Percentiles rank a stretch among this genome's conserved stretches.
These are phyloP conservation scores for Zootoca vivipara DNA, from an alignment of 2,113 vertebrate species.

Conservation along the genomic window DNA sequence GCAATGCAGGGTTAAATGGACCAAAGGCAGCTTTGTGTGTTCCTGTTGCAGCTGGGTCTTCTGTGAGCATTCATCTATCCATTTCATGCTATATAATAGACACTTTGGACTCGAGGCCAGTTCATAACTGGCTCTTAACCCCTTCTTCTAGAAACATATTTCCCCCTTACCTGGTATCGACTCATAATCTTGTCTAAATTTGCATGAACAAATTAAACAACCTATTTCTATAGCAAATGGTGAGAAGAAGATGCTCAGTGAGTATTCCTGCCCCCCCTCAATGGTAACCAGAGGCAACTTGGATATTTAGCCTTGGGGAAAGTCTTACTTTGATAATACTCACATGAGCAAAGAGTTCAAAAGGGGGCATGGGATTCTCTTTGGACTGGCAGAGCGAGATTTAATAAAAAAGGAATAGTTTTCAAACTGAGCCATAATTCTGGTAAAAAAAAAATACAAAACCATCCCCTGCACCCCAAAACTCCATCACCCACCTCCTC, in stretches of 20 bases:
- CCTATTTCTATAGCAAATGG: no score
- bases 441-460: background rate
- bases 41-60: background rate
- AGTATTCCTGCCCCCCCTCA: background rate
- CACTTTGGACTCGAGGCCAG: background rate
- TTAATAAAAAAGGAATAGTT: background rate
- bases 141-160: background rate
- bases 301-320: no score
- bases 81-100: background rate
- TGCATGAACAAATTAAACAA: background rate
- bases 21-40: background rate
- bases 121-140: background rate
- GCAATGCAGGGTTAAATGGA: no score
- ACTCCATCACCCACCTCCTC: background rate
- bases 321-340: background rate
- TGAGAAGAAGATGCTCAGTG: background rate
- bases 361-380: background rate
- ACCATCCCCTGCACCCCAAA: background rate
- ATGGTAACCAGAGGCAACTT: background rate
- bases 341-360: background rate
- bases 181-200: background rate
- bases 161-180: background rate
- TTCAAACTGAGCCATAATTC: background rate
- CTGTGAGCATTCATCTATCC: no score
- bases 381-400: background rate